Evolutionary conservation across 2,797 vertebrate species (phyloP).

Genomic region (Scolopax rusticola): DNA sequence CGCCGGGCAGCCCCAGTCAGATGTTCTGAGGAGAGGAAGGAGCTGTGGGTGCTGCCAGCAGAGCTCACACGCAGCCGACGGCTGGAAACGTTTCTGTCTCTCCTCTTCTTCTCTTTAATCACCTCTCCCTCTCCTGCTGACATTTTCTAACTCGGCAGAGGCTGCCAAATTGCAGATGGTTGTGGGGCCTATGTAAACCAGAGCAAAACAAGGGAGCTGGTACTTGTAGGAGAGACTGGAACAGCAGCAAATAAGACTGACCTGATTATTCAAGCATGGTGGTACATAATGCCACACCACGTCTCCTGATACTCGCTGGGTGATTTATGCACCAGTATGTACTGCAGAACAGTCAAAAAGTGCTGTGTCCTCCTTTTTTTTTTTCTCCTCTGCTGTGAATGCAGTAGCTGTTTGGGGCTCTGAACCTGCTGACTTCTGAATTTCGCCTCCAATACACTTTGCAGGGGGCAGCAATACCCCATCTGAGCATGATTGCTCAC

Average conservation of each 20-base stretch:
- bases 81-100: slow-evolving; percentile 53
- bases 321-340: not conserved
- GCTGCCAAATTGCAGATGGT: slow-evolving; percentile 58
- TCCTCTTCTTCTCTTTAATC: slow-evolving; percentile 12
- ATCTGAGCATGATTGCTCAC: not conserved
- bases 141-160: slow-evolving; percentile 29
- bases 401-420: not conserved
- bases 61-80: slow-evolving; percentile 7
- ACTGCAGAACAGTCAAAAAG: not conserved
- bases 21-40: slow-evolving; percentile 23
- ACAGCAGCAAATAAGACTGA: slow-evolving; percentile 40
- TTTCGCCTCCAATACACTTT: not conserved
- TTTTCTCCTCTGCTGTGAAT: not conserved
- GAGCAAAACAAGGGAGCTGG: slow-evolving; percentile 40
- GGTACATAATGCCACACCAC: not conserved
- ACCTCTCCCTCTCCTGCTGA: slow-evolving; percentile 24
- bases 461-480: not conserved
- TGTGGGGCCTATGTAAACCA: not conserved
- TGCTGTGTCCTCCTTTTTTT: not conserved
- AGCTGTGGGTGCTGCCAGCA: slow-evolving; percentile 37
- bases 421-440: not conserved
- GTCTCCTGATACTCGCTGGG: not conserved
- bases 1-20: not conserved
- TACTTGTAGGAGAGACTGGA: slow-evolving; percentile 45
- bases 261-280: slow-evolving; percentile 29